Evolutionary conservation across 1,140 invertebrate genomes (phyloP).

Genomic region (Lasaia peninsularis): DNA sequence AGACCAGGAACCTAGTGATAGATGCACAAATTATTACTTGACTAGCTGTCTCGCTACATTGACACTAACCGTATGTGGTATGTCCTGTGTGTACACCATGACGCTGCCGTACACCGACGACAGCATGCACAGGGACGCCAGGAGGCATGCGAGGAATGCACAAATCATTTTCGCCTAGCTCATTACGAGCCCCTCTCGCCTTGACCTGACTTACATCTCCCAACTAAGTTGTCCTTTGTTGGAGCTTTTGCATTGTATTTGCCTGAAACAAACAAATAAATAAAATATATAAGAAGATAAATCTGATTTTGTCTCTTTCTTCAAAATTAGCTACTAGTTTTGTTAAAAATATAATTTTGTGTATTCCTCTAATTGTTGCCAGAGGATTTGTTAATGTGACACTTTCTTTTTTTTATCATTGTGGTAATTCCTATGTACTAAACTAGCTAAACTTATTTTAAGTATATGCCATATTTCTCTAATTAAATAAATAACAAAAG

Average conservation of each 20-base stretch:
- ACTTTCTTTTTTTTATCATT: too few species aligned
- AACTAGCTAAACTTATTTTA: too few species aligned
- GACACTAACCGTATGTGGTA: slow-evolving; percentile 40
- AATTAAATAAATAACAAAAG: too few species aligned
- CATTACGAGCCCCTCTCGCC: slow-evolving; percentile 16
- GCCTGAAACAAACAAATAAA: neutral
- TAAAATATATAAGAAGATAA: too few species aligned
- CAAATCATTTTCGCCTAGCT: slow-evolving; percentile 31
- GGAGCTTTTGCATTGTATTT: slow-evolving; percentile 8
- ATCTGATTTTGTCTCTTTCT: too few species aligned
- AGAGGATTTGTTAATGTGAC: too few species aligned
- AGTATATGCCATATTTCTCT: too few species aligned
- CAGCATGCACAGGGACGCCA: slow-evolving; percentile 35
- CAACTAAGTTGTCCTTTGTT: slow-evolving; percentile 12
- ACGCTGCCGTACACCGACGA: slow-evolving; percentile 33
- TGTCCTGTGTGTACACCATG: slow-evolving; percentile 43
- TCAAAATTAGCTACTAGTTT: too few species aligned
- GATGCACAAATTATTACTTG: slow-evolving; percentile 34
- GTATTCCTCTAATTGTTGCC: too few species aligned
- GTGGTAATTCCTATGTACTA: too few species aligned
- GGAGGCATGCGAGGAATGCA: slow-evolving; percentile 28
- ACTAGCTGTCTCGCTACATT: too few species aligned
- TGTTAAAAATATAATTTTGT: too few species aligned
- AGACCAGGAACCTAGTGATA: slow-evolving; percentile 30
- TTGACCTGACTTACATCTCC: slow-evolving; percentile 16